These are phyloP conservation scores for Dolichomitus sp. DNA, from an alignment of 2,888 invertebrate species.

Conservation along the genomic window DNA sequence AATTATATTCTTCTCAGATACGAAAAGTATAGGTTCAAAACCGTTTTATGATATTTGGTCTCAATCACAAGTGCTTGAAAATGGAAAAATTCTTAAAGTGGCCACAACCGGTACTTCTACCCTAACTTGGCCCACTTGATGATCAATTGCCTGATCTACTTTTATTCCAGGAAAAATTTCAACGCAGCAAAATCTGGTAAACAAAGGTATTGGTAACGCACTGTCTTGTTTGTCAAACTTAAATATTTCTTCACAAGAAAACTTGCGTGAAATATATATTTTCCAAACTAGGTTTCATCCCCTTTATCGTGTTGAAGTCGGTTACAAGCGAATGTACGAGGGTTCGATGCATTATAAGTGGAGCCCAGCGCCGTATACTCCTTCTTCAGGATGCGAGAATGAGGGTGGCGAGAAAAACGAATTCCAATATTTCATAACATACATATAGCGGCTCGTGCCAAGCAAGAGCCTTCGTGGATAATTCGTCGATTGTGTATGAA, in stretches of 20 bases:
- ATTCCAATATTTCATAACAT: slow-evolving; percentile 60
- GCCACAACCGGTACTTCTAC: no score
- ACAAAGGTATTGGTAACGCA: neutral
- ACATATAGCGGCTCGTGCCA: neutral
- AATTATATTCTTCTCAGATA: no score
- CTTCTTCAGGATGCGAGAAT: neutral
- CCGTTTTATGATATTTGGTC: no score
- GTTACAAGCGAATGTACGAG: slow-evolving; percentile 8
- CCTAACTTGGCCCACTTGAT: no score
- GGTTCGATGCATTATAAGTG: slow-evolving; percentile 47
- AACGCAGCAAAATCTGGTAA: neutral
- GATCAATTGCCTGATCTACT: neutral
- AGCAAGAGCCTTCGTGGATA: slow-evolving; percentile 25
- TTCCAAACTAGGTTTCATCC: slow-evolving; percentile 26
- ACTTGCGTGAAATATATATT: slow-evolving; percentile 18
- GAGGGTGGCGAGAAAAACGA: slow-evolving; percentile 32
- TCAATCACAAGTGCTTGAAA: no score
- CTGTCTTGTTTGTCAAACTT: neutral
- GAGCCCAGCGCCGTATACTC: slow-evolving; percentile 3
- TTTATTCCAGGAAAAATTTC: neutral
- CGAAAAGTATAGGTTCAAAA: no score
- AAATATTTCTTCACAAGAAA: neutral
- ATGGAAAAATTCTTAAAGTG: no score
- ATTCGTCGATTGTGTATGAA: slow-evolving; percentile 50
- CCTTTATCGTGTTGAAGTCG: slow-evolving; percentile 37